Conservation (phyloP, 2,113 vertebrate species). For the Brachypodius melanocephalos region DNA sequence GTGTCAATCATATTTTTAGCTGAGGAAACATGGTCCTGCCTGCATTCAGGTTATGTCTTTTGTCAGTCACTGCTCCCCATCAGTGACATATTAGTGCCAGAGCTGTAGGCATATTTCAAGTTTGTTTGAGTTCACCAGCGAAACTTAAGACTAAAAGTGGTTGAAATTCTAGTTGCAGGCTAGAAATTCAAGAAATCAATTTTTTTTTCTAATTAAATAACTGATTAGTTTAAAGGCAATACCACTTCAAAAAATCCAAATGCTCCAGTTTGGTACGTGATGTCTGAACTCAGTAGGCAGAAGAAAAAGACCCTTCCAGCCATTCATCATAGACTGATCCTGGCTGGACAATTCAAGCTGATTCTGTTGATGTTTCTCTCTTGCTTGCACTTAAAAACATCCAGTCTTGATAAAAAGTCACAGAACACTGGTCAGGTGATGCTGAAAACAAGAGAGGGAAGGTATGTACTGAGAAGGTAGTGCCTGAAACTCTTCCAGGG, state of each 20-base stretch:
- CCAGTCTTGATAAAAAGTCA: background rate
- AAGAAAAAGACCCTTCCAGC: background rate
- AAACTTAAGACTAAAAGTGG: background rate
- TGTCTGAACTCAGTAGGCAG: background rate
- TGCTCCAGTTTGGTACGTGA: background rate
- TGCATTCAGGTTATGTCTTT: background rate
- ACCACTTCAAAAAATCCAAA: background rate
- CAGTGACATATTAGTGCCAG: background rate
- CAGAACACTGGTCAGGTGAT: background rate
- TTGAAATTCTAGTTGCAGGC: background rate
- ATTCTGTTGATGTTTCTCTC: background rate
- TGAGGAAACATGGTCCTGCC: background rate
- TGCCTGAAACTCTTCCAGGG: background rate
- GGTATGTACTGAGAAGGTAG: background rate
- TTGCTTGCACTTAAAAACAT: background rate
- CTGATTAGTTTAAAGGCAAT: background rate
- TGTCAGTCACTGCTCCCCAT: slow-evolving; percentile 6
- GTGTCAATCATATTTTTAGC: slow-evolving; percentile 11
- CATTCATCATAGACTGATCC: background rate
- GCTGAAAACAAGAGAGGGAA: background rate
- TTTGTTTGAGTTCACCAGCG: background rate
- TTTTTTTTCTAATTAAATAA: background rate
- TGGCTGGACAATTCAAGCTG: background rate
- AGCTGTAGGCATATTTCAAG: background rate
- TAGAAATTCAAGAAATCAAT: background rate